Evolutionary conservation across 2,888 invertebrate species (phyloP).

Genomic region (Drosophila aldrichi): DNA sequence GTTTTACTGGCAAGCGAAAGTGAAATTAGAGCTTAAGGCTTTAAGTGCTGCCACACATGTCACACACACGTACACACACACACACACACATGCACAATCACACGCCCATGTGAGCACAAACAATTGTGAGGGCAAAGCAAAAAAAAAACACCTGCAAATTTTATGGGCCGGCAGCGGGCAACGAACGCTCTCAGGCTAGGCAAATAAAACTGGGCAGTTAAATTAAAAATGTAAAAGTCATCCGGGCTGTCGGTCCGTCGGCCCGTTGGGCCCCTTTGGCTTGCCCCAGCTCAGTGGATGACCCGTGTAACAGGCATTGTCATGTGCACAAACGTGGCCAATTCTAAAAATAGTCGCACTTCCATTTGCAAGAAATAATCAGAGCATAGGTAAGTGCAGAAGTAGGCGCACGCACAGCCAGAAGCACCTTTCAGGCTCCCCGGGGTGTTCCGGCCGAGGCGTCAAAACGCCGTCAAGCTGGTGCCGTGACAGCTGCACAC

Average conservation of each 20-base stretch:
- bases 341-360: constrained; percentile 39
- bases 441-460: constrained; percentile 29
- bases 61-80: constrained; percentile 4
- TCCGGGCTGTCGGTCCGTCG: constrained; percentile 6
- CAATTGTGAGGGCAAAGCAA: constrained; percentile 19
- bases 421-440: neutral
- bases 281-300: constrained; percentile 5
- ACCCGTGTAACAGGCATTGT: constrained; percentile 27
- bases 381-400: constrained; percentile 6
- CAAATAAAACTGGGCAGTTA: constrained; percentile 67
- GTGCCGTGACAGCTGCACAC: constrained; percentile 31
- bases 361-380: constrained; percentile 19
- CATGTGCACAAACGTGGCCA: constrained; percentile 31
- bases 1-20: constrained; percentile 9
- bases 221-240: constrained; percentile 64
- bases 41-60: constrained; percentile 12
- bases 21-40: constrained; percentile 39
- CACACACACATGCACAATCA: constrained; percentile 6
- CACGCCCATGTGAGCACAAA: constrained; percentile 8
- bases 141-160: constrained; percentile 36
- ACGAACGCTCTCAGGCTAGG: constrained; percentile 48
- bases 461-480: constrained; percentile 48
- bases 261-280: neutral
- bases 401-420: constrained; percentile 3
- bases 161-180: constrained; percentile 45